Evolutionary conservation across 2,797 vertebrate genomes (phyloP).

Genomic region (Sebastes melanostomus): DNA sequence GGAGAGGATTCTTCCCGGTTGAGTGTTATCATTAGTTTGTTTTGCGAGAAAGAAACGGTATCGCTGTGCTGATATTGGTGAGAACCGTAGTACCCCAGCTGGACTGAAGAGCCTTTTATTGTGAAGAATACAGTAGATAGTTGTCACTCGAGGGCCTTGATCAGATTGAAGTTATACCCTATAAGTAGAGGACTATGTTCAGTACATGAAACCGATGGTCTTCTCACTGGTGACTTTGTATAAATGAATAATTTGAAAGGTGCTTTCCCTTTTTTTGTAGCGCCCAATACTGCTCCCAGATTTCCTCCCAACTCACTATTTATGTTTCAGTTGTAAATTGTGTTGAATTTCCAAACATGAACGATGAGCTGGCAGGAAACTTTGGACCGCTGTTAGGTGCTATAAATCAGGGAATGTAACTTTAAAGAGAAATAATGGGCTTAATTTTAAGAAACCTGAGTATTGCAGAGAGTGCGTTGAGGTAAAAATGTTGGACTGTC

Average conservation of each 20-base stretch:
- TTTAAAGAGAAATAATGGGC: conserved; percentile 5
- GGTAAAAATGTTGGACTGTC: conserved; percentile 7
- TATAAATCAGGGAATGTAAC: conserved; percentile 6
- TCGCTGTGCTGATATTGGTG: conserved; percentile 62
- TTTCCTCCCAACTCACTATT: conserved; percentile 22
- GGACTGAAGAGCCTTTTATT: conserved; percentile 80
- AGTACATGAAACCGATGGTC: conserved; percentile 18
- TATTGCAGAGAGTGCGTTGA: conserved; percentile 20
- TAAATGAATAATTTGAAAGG: conserved; percentile 24
- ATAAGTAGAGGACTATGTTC: conserved; percentile 23
- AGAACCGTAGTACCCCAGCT: conserved; percentile 71
- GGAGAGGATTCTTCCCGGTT: conserved; percentile 23
- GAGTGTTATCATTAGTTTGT: conserved; percentile 46
- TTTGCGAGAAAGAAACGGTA: conserved; percentile 28
- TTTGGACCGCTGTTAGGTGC: background rate
- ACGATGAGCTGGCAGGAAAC: conserved; percentile 15
- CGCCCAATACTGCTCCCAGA: background rate
- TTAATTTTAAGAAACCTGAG: conserved; percentile 26
- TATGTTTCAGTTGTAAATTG: conserved; percentile 21
- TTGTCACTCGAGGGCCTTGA: conserved; percentile 33
- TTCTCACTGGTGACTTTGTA: conserved; percentile 36
- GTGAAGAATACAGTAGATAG: conserved; percentile 37
- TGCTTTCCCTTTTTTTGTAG: background rate
- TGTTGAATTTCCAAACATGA: background rate
- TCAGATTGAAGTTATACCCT: conserved; percentile 27